phyloP scores from a whole-genome alignment of 35 echinoderm and acorn worm species.

The Heliocidaris tuberculata region DNA sequence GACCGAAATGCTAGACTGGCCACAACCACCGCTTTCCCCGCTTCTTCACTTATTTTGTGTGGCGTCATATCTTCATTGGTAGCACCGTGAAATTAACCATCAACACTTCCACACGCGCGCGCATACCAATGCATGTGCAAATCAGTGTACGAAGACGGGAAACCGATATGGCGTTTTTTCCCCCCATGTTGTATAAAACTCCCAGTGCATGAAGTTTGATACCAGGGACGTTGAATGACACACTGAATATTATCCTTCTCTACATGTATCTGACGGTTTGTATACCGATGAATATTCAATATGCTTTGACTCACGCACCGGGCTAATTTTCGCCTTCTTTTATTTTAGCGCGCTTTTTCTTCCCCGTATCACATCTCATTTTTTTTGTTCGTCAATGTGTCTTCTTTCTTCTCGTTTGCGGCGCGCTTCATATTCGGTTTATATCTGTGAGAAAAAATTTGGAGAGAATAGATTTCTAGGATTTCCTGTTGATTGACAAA shows the following conservation, averaged over 20 bases:
- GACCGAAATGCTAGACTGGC: not conserved
- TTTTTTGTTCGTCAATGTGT: not conserved
- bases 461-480: not conserved
- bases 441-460: not conserved
- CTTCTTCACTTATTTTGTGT: not conserved
- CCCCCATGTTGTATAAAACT: not conserved
- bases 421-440: not conserved
- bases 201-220: constrained; percentile 8
- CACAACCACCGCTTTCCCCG: not conserved
- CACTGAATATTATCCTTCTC: not conserved
- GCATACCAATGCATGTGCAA: constrained; percentile 15
- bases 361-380: not conserved
- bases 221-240: not conserved
- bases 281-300: not conserved
- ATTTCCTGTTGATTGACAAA: not conserved
- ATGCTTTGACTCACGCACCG: not conserved
- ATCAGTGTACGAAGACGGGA: not conserved
- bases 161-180: not conserved
- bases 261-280: not conserved
- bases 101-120: not conserved
- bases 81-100: not conserved
- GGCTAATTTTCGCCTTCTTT: not conserved
- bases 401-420: not conserved
- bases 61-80: not conserved
- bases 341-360: not conserved